Evolutionary conservation across 2,888 invertebrate genomes (phyloP), one percentile per base, ranked within the genome.

Genomic region (Imbricaverruca yamaguchii): DNA sequence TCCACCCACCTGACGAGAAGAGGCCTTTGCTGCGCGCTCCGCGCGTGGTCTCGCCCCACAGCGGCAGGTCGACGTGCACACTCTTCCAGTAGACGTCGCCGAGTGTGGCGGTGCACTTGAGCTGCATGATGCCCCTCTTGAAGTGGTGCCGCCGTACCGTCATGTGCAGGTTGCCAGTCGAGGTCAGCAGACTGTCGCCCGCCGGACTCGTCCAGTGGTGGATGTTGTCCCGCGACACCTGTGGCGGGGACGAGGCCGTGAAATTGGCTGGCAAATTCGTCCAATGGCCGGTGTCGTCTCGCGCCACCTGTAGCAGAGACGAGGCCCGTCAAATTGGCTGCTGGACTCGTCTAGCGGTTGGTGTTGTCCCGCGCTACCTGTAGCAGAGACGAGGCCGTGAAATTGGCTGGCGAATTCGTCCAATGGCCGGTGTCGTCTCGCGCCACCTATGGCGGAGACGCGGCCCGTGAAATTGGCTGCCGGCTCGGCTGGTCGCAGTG

Each of bases 61-160:
- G 11, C 11, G 74, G 39, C 74, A 74, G 74, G 53, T 74, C 21
- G 15, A 74, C 74, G 18, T 53, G 53, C 18, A 74, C 74, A 21
- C 81, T 81, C 39, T 81, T 39, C 81, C 81, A 81, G 79, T 81
- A 81, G 56, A 81, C 61, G 21, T 39, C 63, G n/a, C 7, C 65
- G n/a, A 81, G 59, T 4, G 78, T 21, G 25, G 78, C 81, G n/a
- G 61, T 39, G 55, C 81, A 81, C 79, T 79, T 81, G 55, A 81
- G 79, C 56, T 79, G 79, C 79, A 79, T 57, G 13, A 57, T 23
- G 56, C 57, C 79, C 7, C 15, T 9, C 25, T 25, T 57, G 79
- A 79, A 79, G 57, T 79, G 79, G 15, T 78, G 79, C 13, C n/a
- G 79, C 0, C 79, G 79, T 13, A 57, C 79, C 6, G 79, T 79